These are phyloP conservation scores for Tragelaphus imberbis DNA, from an alignment of 2,113 vertebrate genomes.

Conservation along the genomic window DNA sequence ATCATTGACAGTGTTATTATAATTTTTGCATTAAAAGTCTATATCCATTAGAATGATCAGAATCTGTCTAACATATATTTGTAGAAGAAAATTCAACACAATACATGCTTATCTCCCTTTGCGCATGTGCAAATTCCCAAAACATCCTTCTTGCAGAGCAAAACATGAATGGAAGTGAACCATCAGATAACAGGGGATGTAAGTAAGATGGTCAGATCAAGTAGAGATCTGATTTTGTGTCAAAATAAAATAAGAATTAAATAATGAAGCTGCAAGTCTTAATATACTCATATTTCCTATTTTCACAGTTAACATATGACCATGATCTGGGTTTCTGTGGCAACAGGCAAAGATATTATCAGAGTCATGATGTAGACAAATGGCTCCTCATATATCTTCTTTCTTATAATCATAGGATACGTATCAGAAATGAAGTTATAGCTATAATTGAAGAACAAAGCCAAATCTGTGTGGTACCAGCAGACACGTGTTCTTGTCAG, in stretches of 20 bases:
- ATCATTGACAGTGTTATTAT: conserved; percentile 42
- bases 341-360: conserved; percentile 55
- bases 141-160: not conserved
- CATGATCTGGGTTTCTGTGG: conserved; percentile 62
- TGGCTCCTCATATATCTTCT: conserved; percentile 27
- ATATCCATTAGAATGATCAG: conserved; percentile 4
- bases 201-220: conserved; percentile 59
- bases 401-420: conserved; percentile 45
- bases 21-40: conserved; percentile 52
- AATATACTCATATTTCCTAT: conserved; percentile 54
- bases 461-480: not conserved
- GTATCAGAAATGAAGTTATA: conserved; percentile 47
- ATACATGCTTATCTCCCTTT: not conserved
- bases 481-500: conserved; percentile 40
- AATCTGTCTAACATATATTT: conserved; percentile 1
- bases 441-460: conserved; percentile 66
- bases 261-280: conserved; percentile 56
- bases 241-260: conserved; percentile 60
- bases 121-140: not conserved
- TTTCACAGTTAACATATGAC: conserved; percentile 50
- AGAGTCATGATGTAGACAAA: conserved; percentile 69
- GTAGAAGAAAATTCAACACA: conserved; percentile 12
- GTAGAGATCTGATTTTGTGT: conserved; percentile 64
- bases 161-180: conserved; percentile 41
- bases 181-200: conserved; percentile 45